These are phyloP conservation scores for Bos javanicus DNA, from an alignment of 2,113 vertebrate genomes.

Conservation along the genomic window DNA sequence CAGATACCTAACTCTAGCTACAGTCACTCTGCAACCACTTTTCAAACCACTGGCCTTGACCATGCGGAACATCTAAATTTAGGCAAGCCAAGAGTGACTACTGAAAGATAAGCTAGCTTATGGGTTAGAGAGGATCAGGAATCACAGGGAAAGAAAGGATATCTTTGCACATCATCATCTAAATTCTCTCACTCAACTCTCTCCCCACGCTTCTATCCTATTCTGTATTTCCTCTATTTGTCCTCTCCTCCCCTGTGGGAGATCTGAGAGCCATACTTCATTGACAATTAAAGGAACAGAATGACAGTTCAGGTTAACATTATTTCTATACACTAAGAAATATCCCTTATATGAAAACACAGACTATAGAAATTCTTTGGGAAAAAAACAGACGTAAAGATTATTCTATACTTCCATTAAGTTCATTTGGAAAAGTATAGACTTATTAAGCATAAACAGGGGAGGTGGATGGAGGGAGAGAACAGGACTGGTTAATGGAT, in stretches of 20 bases:
- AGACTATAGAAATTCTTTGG: background rate
- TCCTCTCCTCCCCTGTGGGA: background rate
- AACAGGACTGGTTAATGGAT: background rate
- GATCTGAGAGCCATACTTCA: background rate
- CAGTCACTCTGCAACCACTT: background rate
- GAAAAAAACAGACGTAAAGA: background rate
- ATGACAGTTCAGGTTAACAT: background rate
- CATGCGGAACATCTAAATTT: background rate
- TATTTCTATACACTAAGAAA: background rate
- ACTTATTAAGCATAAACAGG: background rate
- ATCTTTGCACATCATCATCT: background rate
- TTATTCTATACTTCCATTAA: background rate
- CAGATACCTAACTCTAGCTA: background rate
- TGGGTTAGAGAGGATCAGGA: background rate
- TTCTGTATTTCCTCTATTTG: background rate
- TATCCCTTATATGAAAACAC: background rate
- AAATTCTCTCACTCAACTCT: background rate
- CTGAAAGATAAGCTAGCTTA: background rate
- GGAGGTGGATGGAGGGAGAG: background rate
- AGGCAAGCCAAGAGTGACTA: background rate
- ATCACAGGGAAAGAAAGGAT: background rate
- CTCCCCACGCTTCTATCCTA: background rate
- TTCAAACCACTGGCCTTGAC: background rate
- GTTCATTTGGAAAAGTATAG: background rate
- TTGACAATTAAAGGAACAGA: background rate